These are phyloP conservation scores for Cephonodes hylas DNA, from an alignment of 2,888 invertebrate genomes.

Conservation along the genomic window DNA sequence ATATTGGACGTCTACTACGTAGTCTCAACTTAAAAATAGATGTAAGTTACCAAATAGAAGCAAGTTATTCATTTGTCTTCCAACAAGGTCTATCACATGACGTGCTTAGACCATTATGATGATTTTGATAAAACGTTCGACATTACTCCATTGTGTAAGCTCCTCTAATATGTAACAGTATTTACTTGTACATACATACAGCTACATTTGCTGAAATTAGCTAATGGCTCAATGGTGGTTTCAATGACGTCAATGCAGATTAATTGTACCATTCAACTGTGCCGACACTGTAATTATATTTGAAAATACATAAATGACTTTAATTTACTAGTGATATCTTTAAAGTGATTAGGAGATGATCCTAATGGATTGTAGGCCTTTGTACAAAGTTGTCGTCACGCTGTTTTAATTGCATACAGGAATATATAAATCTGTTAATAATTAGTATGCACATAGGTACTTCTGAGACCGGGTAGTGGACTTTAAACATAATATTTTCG, in stretches of 20 bases:
- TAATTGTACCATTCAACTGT: constrained; percentile 14
- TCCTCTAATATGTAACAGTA: background rate
- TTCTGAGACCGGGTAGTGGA: no score
- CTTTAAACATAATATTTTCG: no score
- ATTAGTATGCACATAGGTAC: no score
- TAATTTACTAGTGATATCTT: background rate
- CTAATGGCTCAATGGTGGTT: constrained; percentile 20
- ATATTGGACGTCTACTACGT: no score
- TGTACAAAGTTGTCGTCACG: no score
- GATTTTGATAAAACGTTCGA: constrained; percentile 4
- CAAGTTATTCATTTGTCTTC: no score
- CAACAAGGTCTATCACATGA: background rate
- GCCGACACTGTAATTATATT: background rate
- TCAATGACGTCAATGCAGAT: constrained; percentile 18
- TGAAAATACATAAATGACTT: background rate
- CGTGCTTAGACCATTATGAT: background rate
- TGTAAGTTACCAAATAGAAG: no score
- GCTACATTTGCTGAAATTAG: constrained; percentile 26
- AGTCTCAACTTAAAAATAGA: no score
- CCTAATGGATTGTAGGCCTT: no score
- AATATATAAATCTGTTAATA: no score
- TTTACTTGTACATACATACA: constrained; percentile 3
- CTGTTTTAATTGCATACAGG: no score
- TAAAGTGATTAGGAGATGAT: no score
- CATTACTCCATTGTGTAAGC: background rate